phyloP scores from a whole-genome alignment of 2,888 invertebrate genomes.

The Nomada fabriciana region DNA sequence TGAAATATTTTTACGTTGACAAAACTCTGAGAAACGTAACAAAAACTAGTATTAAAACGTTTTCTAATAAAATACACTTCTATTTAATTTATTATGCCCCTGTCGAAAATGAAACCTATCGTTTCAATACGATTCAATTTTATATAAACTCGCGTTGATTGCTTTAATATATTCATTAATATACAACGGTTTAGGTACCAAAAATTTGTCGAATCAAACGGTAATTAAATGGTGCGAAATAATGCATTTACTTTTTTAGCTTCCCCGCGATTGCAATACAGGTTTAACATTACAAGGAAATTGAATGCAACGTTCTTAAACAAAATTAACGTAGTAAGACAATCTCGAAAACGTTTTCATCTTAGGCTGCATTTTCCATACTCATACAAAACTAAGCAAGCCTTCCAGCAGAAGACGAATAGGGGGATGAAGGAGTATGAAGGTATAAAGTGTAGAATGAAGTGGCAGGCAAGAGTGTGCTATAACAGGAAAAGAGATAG shows the following conservation, averaged over 20 bases:
- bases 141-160: too few species aligned
- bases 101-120: too few species aligned
- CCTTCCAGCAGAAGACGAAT: conserved; percentile 1
- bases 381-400: neutral
- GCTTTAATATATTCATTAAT: too few species aligned
- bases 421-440: neutral
- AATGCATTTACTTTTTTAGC: too few species aligned
- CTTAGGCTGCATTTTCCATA: too few species aligned
- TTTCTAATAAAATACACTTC: too few species aligned
- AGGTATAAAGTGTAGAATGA: neutral
- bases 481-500: neutral
- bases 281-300: too few species aligned
- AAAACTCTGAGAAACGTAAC: neutral
- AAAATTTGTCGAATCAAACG: neutral
- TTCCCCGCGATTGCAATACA: too few species aligned
- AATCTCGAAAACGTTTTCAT: neutral
- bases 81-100: neutral
- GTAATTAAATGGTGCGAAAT: neutral
- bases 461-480: conserved; percentile 2
- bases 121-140: too few species aligned
- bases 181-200: neutral
- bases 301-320: too few species aligned
- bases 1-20: neutral
- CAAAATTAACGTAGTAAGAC: neutral
- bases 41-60: neutral